Evolutionary conservation across 37 sponge, comb jelly and placozoan genomes (phyloP).

Genomic region (Cladorhizidae sp.): DNA sequence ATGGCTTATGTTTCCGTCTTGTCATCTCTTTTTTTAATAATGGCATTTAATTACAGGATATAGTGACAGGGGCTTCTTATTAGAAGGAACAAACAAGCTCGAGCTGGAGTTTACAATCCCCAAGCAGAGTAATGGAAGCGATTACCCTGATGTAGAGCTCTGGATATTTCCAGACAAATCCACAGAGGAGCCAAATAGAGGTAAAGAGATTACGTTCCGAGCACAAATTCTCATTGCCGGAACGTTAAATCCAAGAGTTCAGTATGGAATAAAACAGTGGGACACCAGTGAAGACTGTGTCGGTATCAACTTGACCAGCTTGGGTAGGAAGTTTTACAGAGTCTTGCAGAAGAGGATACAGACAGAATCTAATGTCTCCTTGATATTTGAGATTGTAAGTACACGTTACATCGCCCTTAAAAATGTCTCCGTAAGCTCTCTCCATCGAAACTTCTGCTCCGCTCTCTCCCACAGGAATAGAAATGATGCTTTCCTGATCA

Average conservation of each 20-base stretch:
- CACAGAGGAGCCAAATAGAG: neutral
- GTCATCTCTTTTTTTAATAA: neutral
- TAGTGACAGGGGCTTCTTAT: slow-evolving; percentile 3
- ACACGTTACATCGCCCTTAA: neutral
- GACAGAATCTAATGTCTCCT: slow-evolving; percentile 8
- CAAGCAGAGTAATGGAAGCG: neutral
- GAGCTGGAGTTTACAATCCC: slow-evolving; percentile 8
- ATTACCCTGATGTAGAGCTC: slow-evolving; percentile 26
- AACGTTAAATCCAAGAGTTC: neutral
- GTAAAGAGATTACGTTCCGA: neutral
- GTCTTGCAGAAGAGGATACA: neutral
- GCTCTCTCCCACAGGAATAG: neutral
- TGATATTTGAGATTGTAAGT: slow-evolving; percentile 1
- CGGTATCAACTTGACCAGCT: slow-evolving; percentile 18
- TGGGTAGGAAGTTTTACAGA: neutral
- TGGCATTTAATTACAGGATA: slow-evolving; percentile 1
- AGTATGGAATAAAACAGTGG: neutral
- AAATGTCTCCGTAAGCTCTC: neutral
- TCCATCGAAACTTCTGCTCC: neutral
- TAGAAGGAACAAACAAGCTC: neutral
- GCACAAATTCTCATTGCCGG: neutral
- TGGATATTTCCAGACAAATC: slow-evolving; percentile 21
- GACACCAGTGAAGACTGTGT: slow-evolving; percentile 14
- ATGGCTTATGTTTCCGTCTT: neutral
- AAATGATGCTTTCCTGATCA: slow-evolving; percentile 24